Percentiles rank a stretch among this genome's conserved stretches.
Conservation (phyloP, 1,140 invertebrate genomes). For the Monochamus saltuarius region DNA sequence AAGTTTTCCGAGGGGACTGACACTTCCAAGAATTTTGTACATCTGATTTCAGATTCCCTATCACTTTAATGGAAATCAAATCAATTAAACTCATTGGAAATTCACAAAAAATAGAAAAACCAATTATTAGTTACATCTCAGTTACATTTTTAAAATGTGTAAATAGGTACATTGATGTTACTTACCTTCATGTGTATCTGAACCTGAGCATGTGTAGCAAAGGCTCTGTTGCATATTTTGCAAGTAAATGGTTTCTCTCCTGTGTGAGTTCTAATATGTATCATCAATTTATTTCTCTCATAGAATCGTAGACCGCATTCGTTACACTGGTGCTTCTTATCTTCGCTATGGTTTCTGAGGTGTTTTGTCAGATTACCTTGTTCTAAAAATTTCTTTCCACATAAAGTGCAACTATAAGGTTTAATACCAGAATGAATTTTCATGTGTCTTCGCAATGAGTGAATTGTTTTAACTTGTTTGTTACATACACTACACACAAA, state of each 20-base stretch:
- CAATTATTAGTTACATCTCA: too few species aligned
- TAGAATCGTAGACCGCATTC: slow-evolving; percentile 63
- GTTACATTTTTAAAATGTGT: too few species aligned
- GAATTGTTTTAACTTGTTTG: slow-evolving; percentile 23
- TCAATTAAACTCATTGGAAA: too few species aligned
- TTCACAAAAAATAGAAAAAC: too few species aligned
- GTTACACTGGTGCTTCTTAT: slow-evolving; percentile 59
- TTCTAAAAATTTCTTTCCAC: slow-evolving; percentile 70
- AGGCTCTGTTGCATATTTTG: slow-evolving; percentile 55
- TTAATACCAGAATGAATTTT: slow-evolving; percentile 70
- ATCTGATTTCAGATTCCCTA: too few species aligned
- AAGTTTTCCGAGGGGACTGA: too few species aligned
- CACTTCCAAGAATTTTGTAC: too few species aligned
- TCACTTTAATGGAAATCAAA: too few species aligned
- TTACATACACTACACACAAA: slow-evolving; percentile 20
- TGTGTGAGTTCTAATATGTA: slow-evolving; percentile 64
- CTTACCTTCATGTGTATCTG: slow-evolving; percentile 50
- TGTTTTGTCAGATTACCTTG: slow-evolving; percentile 62
- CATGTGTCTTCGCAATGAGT: slow-evolving; percentile 53
- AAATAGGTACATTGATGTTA: too few species aligned
- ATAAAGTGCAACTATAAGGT: slow-evolving; percentile 69
- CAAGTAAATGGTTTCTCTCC: slow-evolving; percentile 66
- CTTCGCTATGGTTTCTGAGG: slow-evolving; percentile 55
- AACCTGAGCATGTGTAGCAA: slow-evolving; percentile 54
- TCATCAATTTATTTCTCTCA: slow-evolving; percentile 56